Evolutionary conservation across 2,113 vertebrate genomes (phyloP).

Genomic region (Vulpes vulpes): DNA sequence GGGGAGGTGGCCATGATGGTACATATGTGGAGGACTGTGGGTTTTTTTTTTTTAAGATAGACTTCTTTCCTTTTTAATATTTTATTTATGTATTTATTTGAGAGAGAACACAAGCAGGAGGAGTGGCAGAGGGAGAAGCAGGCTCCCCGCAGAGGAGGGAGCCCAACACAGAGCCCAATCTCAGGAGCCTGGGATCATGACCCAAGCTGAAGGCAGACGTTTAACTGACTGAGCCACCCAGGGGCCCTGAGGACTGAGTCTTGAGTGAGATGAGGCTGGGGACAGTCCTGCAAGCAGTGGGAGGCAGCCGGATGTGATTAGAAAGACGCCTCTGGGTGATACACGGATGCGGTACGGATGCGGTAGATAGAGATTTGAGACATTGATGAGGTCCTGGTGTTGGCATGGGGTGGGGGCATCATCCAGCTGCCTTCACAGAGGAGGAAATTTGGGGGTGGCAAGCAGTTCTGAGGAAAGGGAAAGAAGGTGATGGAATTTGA

Average conservation of each 20-base stretch:
- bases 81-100: no score
- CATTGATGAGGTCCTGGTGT: not conserved
- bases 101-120: no score
- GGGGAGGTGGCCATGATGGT: not conserved
- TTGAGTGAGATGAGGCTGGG: not conserved
- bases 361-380: not conserved
- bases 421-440: not conserved
- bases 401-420: not conserved
- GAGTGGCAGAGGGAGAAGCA: no score
- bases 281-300: not conserved
- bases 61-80: no score
- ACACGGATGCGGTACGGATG: rapidly evolving
- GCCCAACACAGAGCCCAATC: no score
- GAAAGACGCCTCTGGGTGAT: not conserved
- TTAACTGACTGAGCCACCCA: no score
- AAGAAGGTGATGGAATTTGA: not conserved
- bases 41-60: no score
- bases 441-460: not conserved
- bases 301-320: not conserved
- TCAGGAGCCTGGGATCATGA: no score
- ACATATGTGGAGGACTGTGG: not conserved
- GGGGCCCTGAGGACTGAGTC: not conserved
- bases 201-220: no score
- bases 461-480: no score
- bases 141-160: no score